Percentiles rank a stretch among this genome's conserved stretches.
Conservation (phyloP, 2,797 vertebrate species). For the Hemitrygon akajei region DNA sequence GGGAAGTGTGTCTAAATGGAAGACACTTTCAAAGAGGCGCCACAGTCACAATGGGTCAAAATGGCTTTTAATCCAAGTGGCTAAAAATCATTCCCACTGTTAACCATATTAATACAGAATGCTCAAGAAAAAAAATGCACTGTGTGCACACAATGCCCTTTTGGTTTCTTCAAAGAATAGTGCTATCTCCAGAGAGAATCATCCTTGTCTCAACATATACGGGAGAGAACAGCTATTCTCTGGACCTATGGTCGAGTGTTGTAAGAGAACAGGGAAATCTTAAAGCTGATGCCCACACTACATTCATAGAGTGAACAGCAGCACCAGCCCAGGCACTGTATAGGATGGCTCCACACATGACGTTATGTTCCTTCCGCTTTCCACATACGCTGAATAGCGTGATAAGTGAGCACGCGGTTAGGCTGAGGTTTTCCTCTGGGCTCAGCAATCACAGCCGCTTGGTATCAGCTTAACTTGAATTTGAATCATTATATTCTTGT, state of each 20-base stretch:
- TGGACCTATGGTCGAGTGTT: neutral
- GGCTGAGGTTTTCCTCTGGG: slow-evolving; percentile 1
- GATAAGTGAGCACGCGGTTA: slow-evolving; percentile 4
- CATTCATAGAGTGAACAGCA: neutral
- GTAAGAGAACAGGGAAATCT: neutral
- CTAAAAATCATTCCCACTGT: neutral
- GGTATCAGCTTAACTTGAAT: neutral
- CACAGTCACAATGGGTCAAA: neutral
- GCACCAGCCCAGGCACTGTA: neutral
- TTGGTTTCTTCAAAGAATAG: neutral
- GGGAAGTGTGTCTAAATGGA: neutral
- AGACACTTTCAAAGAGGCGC: neutral
- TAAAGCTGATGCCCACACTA: neutral
- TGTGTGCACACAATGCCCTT: neutral
- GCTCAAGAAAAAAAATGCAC: neutral
- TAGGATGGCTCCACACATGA: neutral
- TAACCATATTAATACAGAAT: neutral
- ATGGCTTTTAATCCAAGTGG: neutral
- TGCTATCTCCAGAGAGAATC: neutral
- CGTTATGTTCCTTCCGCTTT: neutral
- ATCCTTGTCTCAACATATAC: no score
- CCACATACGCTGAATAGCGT: neutral
- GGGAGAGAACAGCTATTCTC: neutral
- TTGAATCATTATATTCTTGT: neutral
- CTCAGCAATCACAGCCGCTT: slow-evolving; percentile 8